phyloP scores from a whole-genome alignment of 1,140 invertebrate genomes.

The Anadara kagoshimensis region DNA sequence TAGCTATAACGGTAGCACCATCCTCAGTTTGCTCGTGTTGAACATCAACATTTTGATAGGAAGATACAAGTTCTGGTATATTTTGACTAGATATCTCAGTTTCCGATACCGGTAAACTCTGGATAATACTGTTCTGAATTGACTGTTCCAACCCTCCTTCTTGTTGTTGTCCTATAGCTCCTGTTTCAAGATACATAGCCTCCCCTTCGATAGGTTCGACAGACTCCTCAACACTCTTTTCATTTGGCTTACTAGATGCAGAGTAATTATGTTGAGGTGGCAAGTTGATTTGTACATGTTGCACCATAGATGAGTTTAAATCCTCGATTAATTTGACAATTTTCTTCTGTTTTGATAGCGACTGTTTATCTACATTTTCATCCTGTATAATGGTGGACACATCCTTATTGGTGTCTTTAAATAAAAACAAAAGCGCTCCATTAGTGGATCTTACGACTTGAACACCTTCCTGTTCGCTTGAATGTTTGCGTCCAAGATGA shows the following conservation, averaged over 20 bases:
- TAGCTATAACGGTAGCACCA: constrained; percentile 36
- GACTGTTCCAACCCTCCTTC: too few species aligned
- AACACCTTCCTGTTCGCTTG: constrained; percentile 35
- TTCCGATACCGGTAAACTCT: too few species aligned
- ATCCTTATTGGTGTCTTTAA: constrained; percentile 29
- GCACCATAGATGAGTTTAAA: constrained; percentile 37
- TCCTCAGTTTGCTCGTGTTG: constrained; percentile 18
- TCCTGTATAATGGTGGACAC: background rate
- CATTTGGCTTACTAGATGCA: background rate
- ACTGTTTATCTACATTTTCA: constrained; percentile 2
- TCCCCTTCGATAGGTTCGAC: background rate
- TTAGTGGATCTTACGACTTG: constrained; percentile 27
- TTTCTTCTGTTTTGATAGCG: constrained; percentile 31
- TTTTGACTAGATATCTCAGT: background rate
- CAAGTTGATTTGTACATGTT: constrained; percentile 37
- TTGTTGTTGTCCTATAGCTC: too few species aligned
- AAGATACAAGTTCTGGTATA: background rate
- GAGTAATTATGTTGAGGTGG: constrained; percentile 23
- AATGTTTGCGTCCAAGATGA: constrained; percentile 55
- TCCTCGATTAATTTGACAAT: constrained; percentile 40
- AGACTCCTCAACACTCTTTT: background rate
- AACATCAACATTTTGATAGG: constrained; percentile 11
- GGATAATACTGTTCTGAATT: too few species aligned
- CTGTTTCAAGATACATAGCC: background rate
- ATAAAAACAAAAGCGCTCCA: constrained; percentile 37